These are phyloP conservation scores for Calypte anna DNA, from an alignment of 2,113 vertebrate species.

Conservation along the genomic window DNA sequence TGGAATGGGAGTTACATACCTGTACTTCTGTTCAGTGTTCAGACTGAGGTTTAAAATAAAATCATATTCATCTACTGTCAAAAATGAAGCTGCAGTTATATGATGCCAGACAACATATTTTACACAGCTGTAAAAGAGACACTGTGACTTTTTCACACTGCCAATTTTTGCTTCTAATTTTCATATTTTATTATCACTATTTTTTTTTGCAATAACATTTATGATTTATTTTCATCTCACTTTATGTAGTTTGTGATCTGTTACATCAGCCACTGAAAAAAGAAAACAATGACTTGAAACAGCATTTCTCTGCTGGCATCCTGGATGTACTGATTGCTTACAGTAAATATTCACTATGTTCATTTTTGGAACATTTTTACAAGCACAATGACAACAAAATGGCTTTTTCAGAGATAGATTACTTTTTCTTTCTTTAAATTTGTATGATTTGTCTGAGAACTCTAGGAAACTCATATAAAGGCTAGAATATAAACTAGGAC, in stretches of 20 bases:
- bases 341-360: not conserved
- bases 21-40: not conserved
- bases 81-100: not conserved
- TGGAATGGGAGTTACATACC: not conserved
- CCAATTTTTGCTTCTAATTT: not conserved
- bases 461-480: not conserved
- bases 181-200: not conserved
- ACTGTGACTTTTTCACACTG: not conserved
- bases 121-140: not conserved
- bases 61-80: not conserved
- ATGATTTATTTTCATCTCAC: not conserved
- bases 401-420: constrained; percentile 10
- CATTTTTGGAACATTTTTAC: constrained; percentile 19
- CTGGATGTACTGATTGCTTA: not conserved
- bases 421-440: not conserved
- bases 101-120: not conserved
- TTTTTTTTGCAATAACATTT: not conserved
- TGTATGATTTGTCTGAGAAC: not conserved
- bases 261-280: constrained; percentile 6
- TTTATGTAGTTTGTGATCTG: not conserved
- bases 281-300: constrained; percentile 22
- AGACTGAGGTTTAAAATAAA: not conserved
- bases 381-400: not conserved
- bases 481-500: not conserved
- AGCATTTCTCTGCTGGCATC: not conserved